Percentiles rank a stretch among this genome's conserved stretches.
Evolutionary conservation across 2,113 vertebrate genomes (phyloP).

Genomic region (Myrmophylax atrothorax): DNA sequence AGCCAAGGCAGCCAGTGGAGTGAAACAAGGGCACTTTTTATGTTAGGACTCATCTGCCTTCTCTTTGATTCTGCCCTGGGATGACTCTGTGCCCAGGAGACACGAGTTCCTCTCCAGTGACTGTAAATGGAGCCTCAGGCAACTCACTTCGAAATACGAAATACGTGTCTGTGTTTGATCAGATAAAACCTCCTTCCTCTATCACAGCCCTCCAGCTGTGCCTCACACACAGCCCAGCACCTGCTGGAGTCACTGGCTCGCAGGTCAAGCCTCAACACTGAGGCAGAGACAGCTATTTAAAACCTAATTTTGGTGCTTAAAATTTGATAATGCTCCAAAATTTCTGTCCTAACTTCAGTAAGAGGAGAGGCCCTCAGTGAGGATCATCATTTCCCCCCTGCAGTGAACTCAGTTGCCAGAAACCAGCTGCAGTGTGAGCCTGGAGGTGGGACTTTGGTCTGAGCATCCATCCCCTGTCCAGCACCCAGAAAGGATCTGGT

Average conservation of each 20-base stretch:
- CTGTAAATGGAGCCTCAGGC: constrained; percentile 18
- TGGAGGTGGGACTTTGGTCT: not conserved
- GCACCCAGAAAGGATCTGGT: not conserved
- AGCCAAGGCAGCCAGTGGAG: not conserved
- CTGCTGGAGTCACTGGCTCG: not conserved
- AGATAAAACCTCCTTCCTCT: not conserved
- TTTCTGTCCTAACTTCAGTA: not conserved
- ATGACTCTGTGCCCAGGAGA: not conserved
- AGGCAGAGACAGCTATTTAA: not conserved
- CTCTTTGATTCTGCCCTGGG: not conserved
- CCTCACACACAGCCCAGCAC: not conserved
- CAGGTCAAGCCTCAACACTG: not conserved
- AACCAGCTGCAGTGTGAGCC: not conserved
- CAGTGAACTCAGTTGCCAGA: not conserved
- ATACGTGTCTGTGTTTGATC: not conserved
- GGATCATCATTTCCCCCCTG: not conserved
- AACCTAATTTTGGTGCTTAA: not conserved
- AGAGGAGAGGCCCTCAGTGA: not conserved
- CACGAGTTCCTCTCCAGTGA: not conserved
- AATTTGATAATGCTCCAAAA: not conserved
- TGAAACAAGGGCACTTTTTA: not conserved
- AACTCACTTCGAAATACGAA: not conserved
- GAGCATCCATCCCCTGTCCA: not conserved
- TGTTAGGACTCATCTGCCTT: not conserved
- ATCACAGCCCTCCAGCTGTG: not conserved